A percentile compares a stretch with the other conserved stretches of the same genome.
These are phyloP conservation scores for Huso huso DNA, from an alignment of 2,797 vertebrate genomes.

Conservation along the genomic window DNA sequence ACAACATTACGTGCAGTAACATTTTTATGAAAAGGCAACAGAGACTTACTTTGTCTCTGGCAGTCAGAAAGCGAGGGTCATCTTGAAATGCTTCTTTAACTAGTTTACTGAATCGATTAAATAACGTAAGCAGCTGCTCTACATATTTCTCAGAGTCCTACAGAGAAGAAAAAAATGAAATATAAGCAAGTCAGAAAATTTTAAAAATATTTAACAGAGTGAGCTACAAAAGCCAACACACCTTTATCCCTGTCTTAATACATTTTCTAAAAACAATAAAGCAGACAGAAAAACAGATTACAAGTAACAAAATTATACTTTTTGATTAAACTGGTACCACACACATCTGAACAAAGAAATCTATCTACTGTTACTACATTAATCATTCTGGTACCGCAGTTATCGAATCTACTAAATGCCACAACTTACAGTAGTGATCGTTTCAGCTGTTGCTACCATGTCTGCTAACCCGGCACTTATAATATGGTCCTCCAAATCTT, in stretches of 20 bases:
- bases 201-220: no score
- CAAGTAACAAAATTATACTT: no score
- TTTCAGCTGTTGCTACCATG: conserved; percentile 95
- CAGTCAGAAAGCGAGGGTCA: conserved; percentile 94
- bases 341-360: no score
- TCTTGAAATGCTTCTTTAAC: conserved; percentile 98
- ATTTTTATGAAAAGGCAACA: background rate
- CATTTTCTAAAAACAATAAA: no score
- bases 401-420: background rate
- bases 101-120: conserved; percentile 96
- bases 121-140: conserved; percentile 92
- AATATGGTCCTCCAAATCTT: conserved; percentile 97
- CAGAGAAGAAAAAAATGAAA: conserved; percentile 30
- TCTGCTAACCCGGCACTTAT: conserved; percentile 93
- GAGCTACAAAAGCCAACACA: no score
- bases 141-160: conserved; percentile 98
- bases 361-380: no score
- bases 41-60: conserved; percentile 85
- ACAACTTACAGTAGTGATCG: conserved; percentile 89
- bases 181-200: no score
- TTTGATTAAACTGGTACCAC: no score
- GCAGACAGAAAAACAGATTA: no score
- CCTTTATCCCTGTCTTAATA: no score
- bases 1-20: no score
- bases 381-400: background rate